Conservation (phyloP, 2,113 vertebrate genomes). For the Galeopterus variegatus region DNA sequence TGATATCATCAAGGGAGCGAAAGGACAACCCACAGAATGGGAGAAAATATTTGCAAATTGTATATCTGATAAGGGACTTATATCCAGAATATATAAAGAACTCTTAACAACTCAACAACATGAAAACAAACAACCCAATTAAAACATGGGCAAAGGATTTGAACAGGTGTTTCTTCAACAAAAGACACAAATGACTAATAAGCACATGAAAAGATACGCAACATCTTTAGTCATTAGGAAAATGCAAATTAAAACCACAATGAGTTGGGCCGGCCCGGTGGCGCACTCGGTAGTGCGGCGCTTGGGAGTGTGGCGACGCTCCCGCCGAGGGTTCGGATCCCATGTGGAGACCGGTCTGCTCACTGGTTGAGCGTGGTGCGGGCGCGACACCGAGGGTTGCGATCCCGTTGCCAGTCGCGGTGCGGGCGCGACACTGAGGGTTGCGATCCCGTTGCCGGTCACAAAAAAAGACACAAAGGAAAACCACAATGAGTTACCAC, state of each 20-base stretch:
- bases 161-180: neutral
- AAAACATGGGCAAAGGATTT: neutral
- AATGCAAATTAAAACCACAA: neutral
- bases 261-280: too few species aligned
- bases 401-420: too few species aligned
- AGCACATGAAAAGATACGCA: neutral
- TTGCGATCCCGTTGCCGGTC: too few species aligned
- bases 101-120: neutral
- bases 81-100: conserved; percentile 19
- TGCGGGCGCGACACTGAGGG: too few species aligned
- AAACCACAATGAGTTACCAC: too few species aligned
- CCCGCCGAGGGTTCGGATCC: too few species aligned
- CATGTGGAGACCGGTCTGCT: too few species aligned
- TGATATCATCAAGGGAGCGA: neutral
- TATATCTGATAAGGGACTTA: neutral
- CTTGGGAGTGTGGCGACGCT: too few species aligned
- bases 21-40: neutral
- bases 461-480: too few species aligned
- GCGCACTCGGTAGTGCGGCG: too few species aligned
- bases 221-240: neutral
- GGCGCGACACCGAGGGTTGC: too few species aligned
- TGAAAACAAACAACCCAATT: neutral
- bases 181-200: neutral
- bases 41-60: neutral
- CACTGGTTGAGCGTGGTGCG: too few species aligned